A percentile compares a stretch with the other conserved stretches of the same genome.
phyloP scores from a whole-genome alignment of 2,113 vertebrate genomes.

The Suncus etruscus region DNA sequence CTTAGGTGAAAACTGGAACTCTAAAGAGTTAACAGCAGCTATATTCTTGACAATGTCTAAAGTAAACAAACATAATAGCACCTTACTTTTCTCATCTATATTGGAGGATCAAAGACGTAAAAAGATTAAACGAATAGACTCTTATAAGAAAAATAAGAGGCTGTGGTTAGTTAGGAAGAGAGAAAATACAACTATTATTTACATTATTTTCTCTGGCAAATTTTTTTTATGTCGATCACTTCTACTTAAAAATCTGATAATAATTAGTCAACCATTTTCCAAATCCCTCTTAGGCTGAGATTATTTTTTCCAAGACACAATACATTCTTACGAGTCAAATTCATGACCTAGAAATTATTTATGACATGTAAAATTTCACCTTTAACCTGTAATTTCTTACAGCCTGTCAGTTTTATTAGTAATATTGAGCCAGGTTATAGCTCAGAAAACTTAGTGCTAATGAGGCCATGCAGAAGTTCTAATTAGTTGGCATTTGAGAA shows the following conservation, averaged over 20 bases:
- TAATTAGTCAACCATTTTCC: neutral
- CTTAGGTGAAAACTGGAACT: neutral
- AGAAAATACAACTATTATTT: neutral
- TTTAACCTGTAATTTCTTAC: slow-evolving; percentile 45
- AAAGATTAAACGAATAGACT: neutral
- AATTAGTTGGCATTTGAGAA: slow-evolving; percentile 41
- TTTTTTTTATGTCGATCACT: neutral
- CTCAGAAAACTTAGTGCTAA: slow-evolving; percentile 57
- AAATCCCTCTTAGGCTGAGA: neutral
- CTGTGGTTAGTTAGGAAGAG: neutral
- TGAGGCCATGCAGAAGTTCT: neutral
- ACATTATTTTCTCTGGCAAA: neutral
- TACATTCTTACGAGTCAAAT: neutral
- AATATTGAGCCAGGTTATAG: slow-evolving; percentile 24
- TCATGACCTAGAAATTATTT: slow-evolving; percentile 59
- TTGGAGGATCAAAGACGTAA: neutral
- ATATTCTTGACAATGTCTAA: slow-evolving; percentile 17
- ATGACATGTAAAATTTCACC: slow-evolving; percentile 51
- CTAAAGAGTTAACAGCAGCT: neutral
- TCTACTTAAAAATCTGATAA: neutral
- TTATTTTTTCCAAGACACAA: neutral
- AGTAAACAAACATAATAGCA: neutral
- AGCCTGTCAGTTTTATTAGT: slow-evolving; percentile 58
- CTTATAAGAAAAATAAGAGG: neutral
- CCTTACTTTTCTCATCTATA: neutral